These are phyloP conservation scores for Dicrostonyx torquatus DNA, from an alignment of 2,797 vertebrate genomes.

Conservation along the genomic window DNA sequence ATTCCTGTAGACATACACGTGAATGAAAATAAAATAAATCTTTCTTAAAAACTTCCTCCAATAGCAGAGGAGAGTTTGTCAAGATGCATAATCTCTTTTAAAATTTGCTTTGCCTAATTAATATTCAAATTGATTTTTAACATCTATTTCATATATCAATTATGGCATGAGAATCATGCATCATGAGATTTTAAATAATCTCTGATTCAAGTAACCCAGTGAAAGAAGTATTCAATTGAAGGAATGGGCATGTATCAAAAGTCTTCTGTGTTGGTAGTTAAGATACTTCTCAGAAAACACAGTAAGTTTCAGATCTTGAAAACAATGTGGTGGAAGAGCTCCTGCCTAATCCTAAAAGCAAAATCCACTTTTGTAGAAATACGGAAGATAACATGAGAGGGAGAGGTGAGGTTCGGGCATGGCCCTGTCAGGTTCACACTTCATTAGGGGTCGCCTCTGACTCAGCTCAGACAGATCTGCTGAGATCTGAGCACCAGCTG, in stretches of 20 bases:
- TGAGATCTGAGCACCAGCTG: background rate
- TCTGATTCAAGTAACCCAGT: background rate
- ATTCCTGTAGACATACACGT: background rate
- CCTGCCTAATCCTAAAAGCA: background rate
- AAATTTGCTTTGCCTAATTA: slow-evolving; percentile 33
- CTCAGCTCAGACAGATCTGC: background rate
- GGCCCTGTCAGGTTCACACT: background rate
- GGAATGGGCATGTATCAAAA: background rate
- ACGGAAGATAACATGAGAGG: background rate
- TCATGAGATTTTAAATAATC: slow-evolving; percentile 49
- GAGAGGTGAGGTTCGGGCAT: background rate
- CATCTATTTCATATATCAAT: slow-evolving; percentile 1
- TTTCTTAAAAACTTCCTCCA: background rate
- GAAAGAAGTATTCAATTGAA: background rate
- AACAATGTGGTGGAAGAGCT: background rate
- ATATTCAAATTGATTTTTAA: slow-evolving; percentile 41
- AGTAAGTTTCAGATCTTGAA: background rate
- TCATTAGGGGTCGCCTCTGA: background rate
- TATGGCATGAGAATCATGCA: background rate
- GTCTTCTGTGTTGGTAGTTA: background rate
- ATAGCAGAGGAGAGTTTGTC: background rate
- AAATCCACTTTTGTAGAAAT: background rate
- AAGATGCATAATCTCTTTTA: background rate
- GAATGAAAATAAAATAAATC: background rate
- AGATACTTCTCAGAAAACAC: background rate